Evolutionary conservation across 2,888 invertebrate genomes (phyloP).

Genomic region (Caenorhabditis japonica): DNA sequence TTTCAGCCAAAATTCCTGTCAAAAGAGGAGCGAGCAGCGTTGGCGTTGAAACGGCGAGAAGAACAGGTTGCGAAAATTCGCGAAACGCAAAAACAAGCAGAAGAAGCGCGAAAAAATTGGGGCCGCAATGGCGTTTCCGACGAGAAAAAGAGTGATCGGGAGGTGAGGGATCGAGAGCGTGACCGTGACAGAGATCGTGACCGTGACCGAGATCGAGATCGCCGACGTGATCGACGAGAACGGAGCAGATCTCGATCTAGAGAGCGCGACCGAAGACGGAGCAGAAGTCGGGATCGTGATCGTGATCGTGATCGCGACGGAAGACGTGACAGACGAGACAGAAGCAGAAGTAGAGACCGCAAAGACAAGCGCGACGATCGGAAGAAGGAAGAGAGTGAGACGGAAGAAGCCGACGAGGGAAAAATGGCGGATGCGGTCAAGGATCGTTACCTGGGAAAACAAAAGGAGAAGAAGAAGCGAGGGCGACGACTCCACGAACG

Average conservation of each 20-base stretch:
- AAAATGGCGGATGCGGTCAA: slow-evolving; percentile 73
- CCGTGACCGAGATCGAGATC: slow-evolving; percentile 67
- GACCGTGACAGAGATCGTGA: slow-evolving; percentile 50
- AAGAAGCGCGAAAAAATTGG: slow-evolving; percentile 80
- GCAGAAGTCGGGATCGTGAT: slow-evolving; percentile 48
- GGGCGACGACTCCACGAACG: slow-evolving; percentile 94
- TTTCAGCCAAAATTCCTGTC: slow-evolving; percentile 90
- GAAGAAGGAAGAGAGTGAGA: slow-evolving; percentile 37
- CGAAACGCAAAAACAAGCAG: slow-evolving; percentile 83
- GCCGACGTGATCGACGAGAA: slow-evolving; percentile 65
- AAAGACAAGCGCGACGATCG: slow-evolving; percentile 42
- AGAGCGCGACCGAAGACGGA: slow-evolving; percentile 75
- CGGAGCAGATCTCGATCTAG: slow-evolving; percentile 42
- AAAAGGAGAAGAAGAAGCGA: slow-evolving; percentile 80
- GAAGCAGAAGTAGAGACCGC: slow-evolving; percentile 46
- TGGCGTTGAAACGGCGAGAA: slow-evolving; percentile 90
- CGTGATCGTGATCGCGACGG: slow-evolving; percentile 47
- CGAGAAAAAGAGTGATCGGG: slow-evolving; percentile 26
- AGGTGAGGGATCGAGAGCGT: slow-evolving; percentile 61
- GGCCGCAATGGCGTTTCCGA: slow-evolving; percentile 6
- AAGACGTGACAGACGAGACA: slow-evolving; percentile 44
- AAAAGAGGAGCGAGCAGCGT: slow-evolving; percentile 91
- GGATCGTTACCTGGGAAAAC: slow-evolving; percentile 70
- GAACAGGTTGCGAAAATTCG: slow-evolving; percentile 87
- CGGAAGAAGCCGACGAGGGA: slow-evolving; percentile 54